Percentiles rank a stretch among this genome's conserved stretches.
Evolutionary conservation across 2,113 vertebrate species (phyloP).

Genomic region (Pollachius pollachius): DNA sequence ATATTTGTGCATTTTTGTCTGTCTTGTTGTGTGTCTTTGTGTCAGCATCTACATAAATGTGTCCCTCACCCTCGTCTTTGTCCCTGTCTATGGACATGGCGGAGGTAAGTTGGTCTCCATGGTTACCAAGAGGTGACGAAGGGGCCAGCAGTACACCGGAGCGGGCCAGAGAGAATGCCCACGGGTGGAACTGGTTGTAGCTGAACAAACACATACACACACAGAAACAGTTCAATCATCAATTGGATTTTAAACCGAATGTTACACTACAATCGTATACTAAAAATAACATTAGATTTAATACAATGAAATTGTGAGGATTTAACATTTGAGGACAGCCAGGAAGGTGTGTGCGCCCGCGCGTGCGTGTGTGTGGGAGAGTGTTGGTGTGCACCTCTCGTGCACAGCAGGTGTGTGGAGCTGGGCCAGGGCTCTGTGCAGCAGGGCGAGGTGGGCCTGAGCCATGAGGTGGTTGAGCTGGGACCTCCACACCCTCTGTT

Average conservation of each 20-base stretch:
- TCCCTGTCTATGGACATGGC: too few relatives aligned
- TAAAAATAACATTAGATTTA: neutral
- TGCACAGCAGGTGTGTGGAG: constrained; percentile 33
- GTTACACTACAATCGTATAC: too few relatives aligned
- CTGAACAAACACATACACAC: constrained; percentile 58
- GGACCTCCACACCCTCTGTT: constrained; percentile 84
- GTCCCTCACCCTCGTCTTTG: too few relatives aligned
- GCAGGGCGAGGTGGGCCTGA: constrained; percentile 70
- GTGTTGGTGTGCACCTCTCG: constrained; percentile 46
- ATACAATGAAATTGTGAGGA: neutral
- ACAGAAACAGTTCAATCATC: too few relatives aligned
- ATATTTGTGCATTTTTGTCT: too few relatives aligned
- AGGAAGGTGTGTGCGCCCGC: too few relatives aligned
- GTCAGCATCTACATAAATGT: too few relatives aligned
- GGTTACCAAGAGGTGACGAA: neutral
- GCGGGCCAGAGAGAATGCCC: constrained; percentile 81
- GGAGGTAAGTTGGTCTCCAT: constrained; percentile 3
- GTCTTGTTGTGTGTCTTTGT: too few relatives aligned
- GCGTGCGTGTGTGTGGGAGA: neutral
- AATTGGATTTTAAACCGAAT: too few relatives aligned
- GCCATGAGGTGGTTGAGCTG: constrained; percentile 83
- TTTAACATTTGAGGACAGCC: neutral
- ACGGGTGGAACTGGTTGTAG: constrained; percentile 78
- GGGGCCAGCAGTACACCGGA: constrained; percentile 77
- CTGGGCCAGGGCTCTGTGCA: constrained; percentile 70